phyloP scores from a whole-genome alignment of 30 jellyfish, hydroid and myxozoan species.

The Chironex yamaguchii region DNA sequence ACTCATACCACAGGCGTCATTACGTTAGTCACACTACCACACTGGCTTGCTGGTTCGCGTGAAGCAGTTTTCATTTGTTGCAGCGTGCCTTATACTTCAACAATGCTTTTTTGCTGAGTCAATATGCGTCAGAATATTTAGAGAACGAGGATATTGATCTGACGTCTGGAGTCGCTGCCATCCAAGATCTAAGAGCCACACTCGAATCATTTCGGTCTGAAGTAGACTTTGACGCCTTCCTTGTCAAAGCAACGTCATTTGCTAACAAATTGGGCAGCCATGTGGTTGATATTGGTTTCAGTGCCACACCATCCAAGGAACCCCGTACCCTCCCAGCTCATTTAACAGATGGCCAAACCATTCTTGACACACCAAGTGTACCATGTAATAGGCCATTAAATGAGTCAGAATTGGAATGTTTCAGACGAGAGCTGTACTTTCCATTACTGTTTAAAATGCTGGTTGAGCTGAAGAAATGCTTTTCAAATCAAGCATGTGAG shows the following conservation, averaged over 20 bases:
- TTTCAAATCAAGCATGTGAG: slow-evolving; percentile 47
- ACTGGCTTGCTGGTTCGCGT: too few species aligned
- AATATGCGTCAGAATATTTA: too few species aligned
- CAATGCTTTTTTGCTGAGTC: too few species aligned
- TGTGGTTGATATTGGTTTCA: slow-evolving; percentile 3
- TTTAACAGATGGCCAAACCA: slow-evolving; percentile 39
- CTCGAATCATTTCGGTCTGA: slow-evolving; percentile 7
- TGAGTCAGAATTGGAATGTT: slow-evolving; percentile 46
- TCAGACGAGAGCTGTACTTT: slow-evolving; percentile 52
- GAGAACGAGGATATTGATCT: slow-evolving; percentile 18
- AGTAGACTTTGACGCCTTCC: too few species aligned
- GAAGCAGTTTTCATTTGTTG: too few species aligned
- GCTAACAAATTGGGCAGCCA: slow-evolving; percentile 14
- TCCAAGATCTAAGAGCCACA: slow-evolving; percentile 26
- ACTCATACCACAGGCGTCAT: too few species aligned
- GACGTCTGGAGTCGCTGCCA: slow-evolving; percentile 32
- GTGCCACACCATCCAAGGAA: too few species aligned
- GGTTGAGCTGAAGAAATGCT: slow-evolving; percentile 40
- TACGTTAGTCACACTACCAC: too few species aligned
- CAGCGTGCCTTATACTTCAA: too few species aligned
- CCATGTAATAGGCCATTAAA: slow-evolving; percentile 34
- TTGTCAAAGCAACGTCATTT: slow-evolving; percentile 12
- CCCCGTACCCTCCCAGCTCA: slow-evolving; percentile 26
- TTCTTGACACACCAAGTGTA: slow-evolving; percentile 25
- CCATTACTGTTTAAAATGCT: slow-evolving; percentile 13